phyloP scores from a whole-genome alignment of 2,797 vertebrate species.

The Coccyzus lansbergi region DNA sequence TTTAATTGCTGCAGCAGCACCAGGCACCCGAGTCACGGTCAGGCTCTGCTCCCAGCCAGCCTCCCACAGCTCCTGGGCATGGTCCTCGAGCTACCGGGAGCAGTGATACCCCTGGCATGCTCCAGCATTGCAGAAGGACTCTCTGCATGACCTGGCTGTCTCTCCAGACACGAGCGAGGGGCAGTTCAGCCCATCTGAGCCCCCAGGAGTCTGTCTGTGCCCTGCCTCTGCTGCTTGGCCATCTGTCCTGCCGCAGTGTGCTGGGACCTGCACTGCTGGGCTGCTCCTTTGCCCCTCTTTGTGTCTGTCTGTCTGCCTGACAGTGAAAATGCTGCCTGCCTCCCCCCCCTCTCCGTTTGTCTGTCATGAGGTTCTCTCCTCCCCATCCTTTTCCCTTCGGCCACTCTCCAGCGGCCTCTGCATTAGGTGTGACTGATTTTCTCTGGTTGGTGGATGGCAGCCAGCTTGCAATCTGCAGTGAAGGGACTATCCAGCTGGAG shows the following conservation, averaged over 20 bases:
- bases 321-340: background rate
- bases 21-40: background rate
- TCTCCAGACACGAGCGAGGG: background rate
- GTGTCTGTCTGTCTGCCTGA: background rate
- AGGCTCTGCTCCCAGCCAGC: background rate
- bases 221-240: background rate
- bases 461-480: constrained; percentile 43
- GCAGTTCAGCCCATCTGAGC: background rate
- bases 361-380: background rate
- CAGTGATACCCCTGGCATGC: background rate
- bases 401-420: background rate
- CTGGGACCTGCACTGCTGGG: background rate
- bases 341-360: background rate
- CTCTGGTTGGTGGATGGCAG: background rate
- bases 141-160: background rate
- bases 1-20: constrained; percentile 48
- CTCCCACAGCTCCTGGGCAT: background rate
- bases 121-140: background rate
- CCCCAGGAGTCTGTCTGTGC: background rate
- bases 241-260: background rate
- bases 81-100: background rate
- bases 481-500: background rate
- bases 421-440: background rate
- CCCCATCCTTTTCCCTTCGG: background rate
- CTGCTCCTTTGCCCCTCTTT: background rate